A percentile compares a stretch with the other conserved stretches of the same genome.
phyloP scores from a whole-genome alignment of 2,113 vertebrate genomes.

The Halichoeres trimaculatus region DNA sequence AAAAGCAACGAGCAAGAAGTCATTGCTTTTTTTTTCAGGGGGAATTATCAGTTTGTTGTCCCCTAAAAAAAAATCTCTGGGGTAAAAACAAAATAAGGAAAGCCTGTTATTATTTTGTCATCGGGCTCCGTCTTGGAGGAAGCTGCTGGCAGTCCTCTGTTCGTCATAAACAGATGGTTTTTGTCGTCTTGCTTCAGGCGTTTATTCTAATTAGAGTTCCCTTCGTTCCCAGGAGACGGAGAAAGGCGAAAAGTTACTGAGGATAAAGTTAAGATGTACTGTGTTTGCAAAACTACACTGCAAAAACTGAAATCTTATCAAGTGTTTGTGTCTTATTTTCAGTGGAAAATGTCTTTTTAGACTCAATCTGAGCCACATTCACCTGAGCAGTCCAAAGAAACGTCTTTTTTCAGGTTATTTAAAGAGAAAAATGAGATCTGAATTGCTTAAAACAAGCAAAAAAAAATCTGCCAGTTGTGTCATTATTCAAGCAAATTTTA shows the following conservation, averaged over 20 bases:
- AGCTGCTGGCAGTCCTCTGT: slow-evolving; percentile 29
- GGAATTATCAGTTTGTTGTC: slow-evolving; percentile 33
- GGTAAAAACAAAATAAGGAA: slow-evolving; percentile 54
- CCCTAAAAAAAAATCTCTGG: slow-evolving; percentile 21
- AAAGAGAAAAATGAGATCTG: too few species aligned
- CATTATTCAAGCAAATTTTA: too few species aligned
- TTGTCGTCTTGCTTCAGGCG: slow-evolving; percentile 18
- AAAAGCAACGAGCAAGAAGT: slow-evolving; percentile 35
- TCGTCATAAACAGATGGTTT: slow-evolving; percentile 36
- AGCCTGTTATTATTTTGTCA: slow-evolving; percentile 52
- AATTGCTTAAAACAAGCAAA: too few species aligned
- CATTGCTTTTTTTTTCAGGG: slow-evolving; percentile 20
- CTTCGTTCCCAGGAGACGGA: slow-evolving; percentile 26
- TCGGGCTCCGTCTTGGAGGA: slow-evolving; percentile 28
- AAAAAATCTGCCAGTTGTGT: too few species aligned
- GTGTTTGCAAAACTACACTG: neutral
- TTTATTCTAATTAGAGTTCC: slow-evolving; percentile 40
- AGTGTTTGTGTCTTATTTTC: too few species aligned
- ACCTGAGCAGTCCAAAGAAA: too few species aligned
- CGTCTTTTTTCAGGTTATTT: too few species aligned
- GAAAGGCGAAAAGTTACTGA: neutral
- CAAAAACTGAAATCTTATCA: too few species aligned
- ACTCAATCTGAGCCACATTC: too few species aligned
- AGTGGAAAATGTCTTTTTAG: too few species aligned
- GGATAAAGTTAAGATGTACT: neutral